Conservation (phyloP, 2,888 invertebrate species). For the Xylota sylvarum region DNA sequence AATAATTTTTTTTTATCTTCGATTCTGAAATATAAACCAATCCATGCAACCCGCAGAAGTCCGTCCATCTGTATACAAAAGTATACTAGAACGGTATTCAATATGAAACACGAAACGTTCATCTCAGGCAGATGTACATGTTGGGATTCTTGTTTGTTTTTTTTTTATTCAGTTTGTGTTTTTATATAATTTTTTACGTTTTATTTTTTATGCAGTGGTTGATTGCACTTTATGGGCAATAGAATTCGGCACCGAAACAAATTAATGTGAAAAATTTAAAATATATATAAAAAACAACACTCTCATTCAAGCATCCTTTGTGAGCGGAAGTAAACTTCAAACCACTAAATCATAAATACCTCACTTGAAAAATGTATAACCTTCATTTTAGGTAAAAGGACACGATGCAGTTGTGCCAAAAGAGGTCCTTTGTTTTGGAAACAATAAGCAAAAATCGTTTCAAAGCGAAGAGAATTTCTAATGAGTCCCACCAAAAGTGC, state of each 20-base stretch:
- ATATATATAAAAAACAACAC: neutral
- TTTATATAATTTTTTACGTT: neutral
- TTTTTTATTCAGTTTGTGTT: conserved; percentile 18
- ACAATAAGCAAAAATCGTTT: conserved; percentile 26
- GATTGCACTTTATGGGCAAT: conserved; percentile 53
- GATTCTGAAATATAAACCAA: conserved; percentile 46
- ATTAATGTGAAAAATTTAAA: neutral
- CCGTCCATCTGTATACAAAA: conserved; percentile 36
- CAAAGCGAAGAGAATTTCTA: conserved; percentile 29
- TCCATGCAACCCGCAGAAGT: conserved; percentile 29
- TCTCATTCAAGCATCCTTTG: conserved; percentile 50
- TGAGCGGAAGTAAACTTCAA: conserved; percentile 59
- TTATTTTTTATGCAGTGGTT: conserved; percentile 15
- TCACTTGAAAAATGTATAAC: conserved; percentile 20
- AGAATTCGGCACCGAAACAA: conserved; percentile 2
- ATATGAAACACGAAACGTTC: conserved; percentile 49
- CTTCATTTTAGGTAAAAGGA: conserved; percentile 12
- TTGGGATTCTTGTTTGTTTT: conserved; percentile 20
- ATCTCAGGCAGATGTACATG: conserved; percentile 56
- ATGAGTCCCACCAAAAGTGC: conserved; percentile 43
- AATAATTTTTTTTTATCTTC: neutral
- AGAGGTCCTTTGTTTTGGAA: conserved; percentile 26
- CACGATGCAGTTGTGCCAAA: conserved; percentile 27
- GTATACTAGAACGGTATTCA: conserved; percentile 24
- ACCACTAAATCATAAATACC: conserved; percentile 10